Percentiles rank a stretch among this genome's conserved stretches.
Conservation (phyloP, 2,888 invertebrate species). For the Shargacucullia verbasci region DNA sequence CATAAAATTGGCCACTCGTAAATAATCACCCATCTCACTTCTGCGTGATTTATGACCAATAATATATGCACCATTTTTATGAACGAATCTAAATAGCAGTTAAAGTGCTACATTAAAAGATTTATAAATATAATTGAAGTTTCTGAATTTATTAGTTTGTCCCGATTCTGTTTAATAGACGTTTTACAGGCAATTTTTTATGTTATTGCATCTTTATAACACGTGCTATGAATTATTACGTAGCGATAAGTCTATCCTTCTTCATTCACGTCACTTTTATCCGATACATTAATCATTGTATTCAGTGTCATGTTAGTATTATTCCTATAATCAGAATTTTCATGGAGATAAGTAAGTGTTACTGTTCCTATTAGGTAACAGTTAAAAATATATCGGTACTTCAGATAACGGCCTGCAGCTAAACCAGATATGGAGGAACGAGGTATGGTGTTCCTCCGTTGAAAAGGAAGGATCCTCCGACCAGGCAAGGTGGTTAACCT, state of each 20-base stretch:
- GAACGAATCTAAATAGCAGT: slow-evolving; percentile 21
- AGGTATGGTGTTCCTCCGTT: too few species aligned
- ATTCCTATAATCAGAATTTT: slow-evolving; percentile 40
- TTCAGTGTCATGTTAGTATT: slow-evolving; percentile 27
- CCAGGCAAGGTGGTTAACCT: too few species aligned
- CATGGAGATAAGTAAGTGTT: slow-evolving; percentile 25
- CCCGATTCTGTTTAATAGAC: slow-evolving; percentile 1
- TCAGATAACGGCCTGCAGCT: too few species aligned
- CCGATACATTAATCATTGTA: slow-evolving; percentile 34
- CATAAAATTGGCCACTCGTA: slow-evolving; percentile 37
- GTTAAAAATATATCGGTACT: too few species aligned
- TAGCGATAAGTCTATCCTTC: slow-evolving; percentile 45
- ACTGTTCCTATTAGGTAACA: slow-evolving; percentile 10
- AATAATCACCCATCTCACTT: slow-evolving; percentile 25
- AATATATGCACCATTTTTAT: slow-evolving; percentile 26
- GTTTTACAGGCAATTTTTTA: not conserved
- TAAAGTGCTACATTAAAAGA: slow-evolving; percentile 20
- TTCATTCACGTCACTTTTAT: slow-evolving; percentile 50
- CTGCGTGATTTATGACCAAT: slow-evolving; percentile 42
- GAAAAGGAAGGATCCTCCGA: too few species aligned
- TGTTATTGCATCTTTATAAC: slow-evolving; percentile 4
- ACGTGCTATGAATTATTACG: slow-evolving; percentile 24
- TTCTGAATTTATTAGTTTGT: slow-evolving; percentile 14
- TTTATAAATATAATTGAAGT: slow-evolving; percentile 33
- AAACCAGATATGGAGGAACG: too few species aligned